Evolutionary conservation across 64 coral and sea anemone genomes (phyloP), one percentile per base, ranked within the genome.

Genomic region (Montipora sp.): DNA sequence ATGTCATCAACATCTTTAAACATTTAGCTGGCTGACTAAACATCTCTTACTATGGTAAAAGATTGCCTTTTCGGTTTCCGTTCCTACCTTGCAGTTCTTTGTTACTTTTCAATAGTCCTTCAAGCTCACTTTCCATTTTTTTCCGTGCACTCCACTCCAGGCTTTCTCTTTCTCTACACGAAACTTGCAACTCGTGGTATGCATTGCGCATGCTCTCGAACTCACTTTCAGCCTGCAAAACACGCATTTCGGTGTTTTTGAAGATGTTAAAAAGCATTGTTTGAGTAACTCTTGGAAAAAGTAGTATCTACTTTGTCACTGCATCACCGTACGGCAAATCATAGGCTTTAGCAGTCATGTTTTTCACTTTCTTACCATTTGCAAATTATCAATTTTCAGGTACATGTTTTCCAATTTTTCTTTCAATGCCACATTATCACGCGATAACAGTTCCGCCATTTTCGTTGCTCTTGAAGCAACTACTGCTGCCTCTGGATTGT

Each of bases 161-260:
- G 8, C 45, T 48, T 18, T 85, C 82, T 71, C 65, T 44, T 49
- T 67, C 71, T 21, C 46, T 48, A 23, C 66, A 69, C 46, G 82
- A 85, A 13, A 85, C 65, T 85, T 85, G 82, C 68, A 85, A n/a
- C 19, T 85, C 82, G 46, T 85, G 27, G 16, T 85, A 85, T 49
- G 82, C 82, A 85, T 16, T 19, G 82, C 82, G 63, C 63, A 85
- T 71, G 65, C 44, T 72, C 47, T 71, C 18, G 10, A 85, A n/a
- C 47, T 85, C 82, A n/a, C 61, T 22, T 71, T 85, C 82, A 70
- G 65, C 23, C 82, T 85, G 16, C 66, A 85, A 72, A 19, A 63
- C 60, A 63, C 11, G 3, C 9, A 63, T 63, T 12, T 11, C 53
- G 36, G 36, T 36, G 36, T 36, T 36, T 36, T 36, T 36, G 36